A percentile compares a stretch with the other conserved stretches of the same genome.
These are phyloP conservation scores for Acromyrmex heyeri DNA, from an alignment of 1,140 invertebrate species.

Conservation along the genomic window DNA sequence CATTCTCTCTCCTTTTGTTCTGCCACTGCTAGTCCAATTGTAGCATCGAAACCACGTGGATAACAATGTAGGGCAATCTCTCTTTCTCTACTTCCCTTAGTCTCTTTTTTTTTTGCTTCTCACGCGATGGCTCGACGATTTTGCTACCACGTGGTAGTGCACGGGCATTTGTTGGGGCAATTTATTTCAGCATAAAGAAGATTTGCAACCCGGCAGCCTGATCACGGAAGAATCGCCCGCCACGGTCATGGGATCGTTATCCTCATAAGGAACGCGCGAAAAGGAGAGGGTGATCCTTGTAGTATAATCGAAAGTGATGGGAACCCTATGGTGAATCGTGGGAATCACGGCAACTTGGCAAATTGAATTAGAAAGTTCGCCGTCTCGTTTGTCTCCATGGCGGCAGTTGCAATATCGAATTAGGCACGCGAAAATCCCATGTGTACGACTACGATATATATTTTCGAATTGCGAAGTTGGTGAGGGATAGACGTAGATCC, in stretches of 20 bases:
- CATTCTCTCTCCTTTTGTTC: conserved; percentile 25
- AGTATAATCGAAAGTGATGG: conserved; percentile 64
- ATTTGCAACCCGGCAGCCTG: conserved; percentile 27
- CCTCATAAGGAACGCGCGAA: not conserved
- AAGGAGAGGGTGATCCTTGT: not conserved
- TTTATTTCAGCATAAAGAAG: conserved; percentile 35
- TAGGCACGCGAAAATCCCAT: conserved; percentile 25
- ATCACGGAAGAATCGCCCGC: conserved; percentile 32
- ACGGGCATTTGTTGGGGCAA: conserved; percentile 30
- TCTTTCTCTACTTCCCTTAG: not conserved
- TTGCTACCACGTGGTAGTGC: not conserved
- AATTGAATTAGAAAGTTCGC: conserved; percentile 80
- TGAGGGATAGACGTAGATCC: not conserved
- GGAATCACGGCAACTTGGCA: conserved; percentile 74
- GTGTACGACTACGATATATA: conserved; percentile 27
- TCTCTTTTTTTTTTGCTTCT: conserved; percentile 12
- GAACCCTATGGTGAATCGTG: conserved; percentile 64
- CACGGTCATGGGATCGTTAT: conserved; percentile 25
- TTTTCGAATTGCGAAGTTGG: conserved; percentile 44
- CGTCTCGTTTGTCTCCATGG: conserved; percentile 75
- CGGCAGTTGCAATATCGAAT: conserved; percentile 56
- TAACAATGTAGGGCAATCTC: conserved; percentile 42
- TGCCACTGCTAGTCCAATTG: conserved; percentile 11
- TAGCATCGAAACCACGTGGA: conserved; percentile 9
- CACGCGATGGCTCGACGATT: conserved; percentile 23